Evolutionary conservation across 2,113 vertebrate genomes (phyloP).

Genomic region (Planiliza haematocheilus): DNA sequence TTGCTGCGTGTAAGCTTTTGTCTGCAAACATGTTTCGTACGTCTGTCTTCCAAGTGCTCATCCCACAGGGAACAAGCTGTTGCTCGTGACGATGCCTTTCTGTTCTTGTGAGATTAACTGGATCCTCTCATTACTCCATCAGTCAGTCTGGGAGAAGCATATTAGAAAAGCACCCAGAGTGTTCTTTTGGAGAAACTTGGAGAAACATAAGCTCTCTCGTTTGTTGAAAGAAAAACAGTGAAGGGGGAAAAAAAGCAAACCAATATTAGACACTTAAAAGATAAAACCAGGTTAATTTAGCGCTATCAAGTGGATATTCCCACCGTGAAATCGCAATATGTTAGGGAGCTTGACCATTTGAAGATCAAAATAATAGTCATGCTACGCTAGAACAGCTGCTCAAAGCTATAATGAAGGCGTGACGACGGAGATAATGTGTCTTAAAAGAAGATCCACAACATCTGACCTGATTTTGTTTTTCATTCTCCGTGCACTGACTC

Average conservation of each 20-base stretch:
- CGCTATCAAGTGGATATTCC: too few species aligned
- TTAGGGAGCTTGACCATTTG: too few species aligned
- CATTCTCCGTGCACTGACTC: too few species aligned
- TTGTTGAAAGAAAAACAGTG: too few species aligned
- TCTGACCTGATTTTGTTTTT: too few species aligned
- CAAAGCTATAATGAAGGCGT: neutral
- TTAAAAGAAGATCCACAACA: neutral
- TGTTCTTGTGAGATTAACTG: conserved; percentile 14
- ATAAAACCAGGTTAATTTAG: too few species aligned
- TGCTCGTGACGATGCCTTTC: conserved; percentile 21
- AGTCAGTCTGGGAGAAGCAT: conserved; percentile 1
- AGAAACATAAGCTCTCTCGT: too few species aligned
- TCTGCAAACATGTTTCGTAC: conserved; percentile 34
- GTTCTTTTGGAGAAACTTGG: too few species aligned
- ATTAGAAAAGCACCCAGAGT: neutral
- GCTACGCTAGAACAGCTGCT: neutral
- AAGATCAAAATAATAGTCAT: neutral
- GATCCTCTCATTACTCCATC: conserved; percentile 3
- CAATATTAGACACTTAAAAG: too few species aligned
- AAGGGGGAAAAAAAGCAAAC: too few species aligned
- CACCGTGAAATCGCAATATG: too few species aligned
- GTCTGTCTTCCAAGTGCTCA: conserved; percentile 30
- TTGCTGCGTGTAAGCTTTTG: conserved; percentile 7
- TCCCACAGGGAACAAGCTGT: conserved; percentile 26
- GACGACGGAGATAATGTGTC: neutral